Conservation (phyloP, 1,140 invertebrate genomes). For the Vanessa atalanta region DNA sequence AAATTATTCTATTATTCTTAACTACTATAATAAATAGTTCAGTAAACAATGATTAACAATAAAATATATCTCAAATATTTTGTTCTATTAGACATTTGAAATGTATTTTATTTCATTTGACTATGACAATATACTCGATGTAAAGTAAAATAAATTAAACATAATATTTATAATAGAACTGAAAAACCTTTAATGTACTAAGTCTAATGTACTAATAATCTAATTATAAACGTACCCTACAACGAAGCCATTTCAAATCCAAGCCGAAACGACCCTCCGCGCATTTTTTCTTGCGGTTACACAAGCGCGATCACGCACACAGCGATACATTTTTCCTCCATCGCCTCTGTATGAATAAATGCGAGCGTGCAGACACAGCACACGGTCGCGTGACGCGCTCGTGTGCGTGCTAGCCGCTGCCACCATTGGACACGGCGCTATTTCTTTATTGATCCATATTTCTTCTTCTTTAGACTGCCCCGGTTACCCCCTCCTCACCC, state of each 20-base stretch:
- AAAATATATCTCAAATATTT: too few species aligned
- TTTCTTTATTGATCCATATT: slow-evolving; percentile 81
- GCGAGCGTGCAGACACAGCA: slow-evolving; percentile 38
- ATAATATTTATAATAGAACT: neutral
- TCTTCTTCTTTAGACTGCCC: slow-evolving; percentile 80
- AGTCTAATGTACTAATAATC: slow-evolving; percentile 26
- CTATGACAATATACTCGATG: neutral
- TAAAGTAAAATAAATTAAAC: neutral
- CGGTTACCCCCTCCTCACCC: slow-evolving; percentile 36
- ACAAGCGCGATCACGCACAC: slow-evolving; percentile 53
- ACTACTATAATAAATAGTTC: too few species aligned
- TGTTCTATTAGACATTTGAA: too few species aligned
- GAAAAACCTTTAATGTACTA: slow-evolving; percentile 13
- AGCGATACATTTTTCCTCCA: slow-evolving; percentile 51
- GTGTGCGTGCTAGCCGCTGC: slow-evolving; percentile 75
- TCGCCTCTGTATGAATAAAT: slow-evolving; percentile 46
- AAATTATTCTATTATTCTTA: too few species aligned
- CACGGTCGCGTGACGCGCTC: slow-evolving; percentile 22
- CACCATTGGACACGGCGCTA: slow-evolving; percentile 77
- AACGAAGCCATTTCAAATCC: slow-evolving; percentile 33
- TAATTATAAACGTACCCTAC: slow-evolving; percentile 24
- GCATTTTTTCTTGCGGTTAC: slow-evolving; percentile 56
- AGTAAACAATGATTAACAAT: too few species aligned
- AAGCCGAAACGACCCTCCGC: slow-evolving; percentile 32
- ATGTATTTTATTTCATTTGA: too few species aligned